Conservation (phyloP, 2,113 vertebrate species). For the Malurus elegans region DNA sequence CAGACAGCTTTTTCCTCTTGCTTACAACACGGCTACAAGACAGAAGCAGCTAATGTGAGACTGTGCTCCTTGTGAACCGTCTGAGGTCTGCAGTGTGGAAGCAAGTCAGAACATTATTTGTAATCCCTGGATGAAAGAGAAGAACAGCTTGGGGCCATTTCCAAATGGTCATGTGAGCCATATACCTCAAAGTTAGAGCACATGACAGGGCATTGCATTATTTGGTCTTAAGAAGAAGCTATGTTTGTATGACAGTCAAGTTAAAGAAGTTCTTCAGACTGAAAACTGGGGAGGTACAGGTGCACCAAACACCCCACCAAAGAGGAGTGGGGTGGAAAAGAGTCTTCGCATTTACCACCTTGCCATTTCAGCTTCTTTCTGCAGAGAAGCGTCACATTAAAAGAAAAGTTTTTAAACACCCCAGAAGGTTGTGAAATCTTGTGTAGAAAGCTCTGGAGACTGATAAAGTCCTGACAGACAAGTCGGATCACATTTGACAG, state of each 20-base stretch:
- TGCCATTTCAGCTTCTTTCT: background rate
- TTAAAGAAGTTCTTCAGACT: background rate
- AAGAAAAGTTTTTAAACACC: background rate
- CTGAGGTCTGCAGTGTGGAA: background rate
- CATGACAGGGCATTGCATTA: background rate
- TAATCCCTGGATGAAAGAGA: background rate
- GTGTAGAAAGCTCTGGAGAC: background rate
- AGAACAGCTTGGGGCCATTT: background rate
- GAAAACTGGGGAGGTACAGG: background rate
- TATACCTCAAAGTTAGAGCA: background rate
- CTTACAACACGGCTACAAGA: background rate
- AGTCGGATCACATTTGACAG: constrained; percentile 24
- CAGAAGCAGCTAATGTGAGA: background rate
- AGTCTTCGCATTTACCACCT: background rate
- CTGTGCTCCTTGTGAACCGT: background rate
- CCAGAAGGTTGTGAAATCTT: constrained; percentile 31
- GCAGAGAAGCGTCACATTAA: background rate
- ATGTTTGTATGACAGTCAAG: background rate
- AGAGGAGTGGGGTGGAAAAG: background rate
- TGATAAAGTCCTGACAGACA: constrained; percentile 49
- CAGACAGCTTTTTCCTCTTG: fast-evolving
- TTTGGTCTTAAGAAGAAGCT: background rate
- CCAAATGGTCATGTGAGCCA: background rate
- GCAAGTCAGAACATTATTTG: background rate
- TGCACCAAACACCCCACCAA: too few species aligned